These are phyloP conservation scores for Nomada ferruginata DNA, from an alignment of 2,888 invertebrate species.

Conservation along the genomic window DNA sequence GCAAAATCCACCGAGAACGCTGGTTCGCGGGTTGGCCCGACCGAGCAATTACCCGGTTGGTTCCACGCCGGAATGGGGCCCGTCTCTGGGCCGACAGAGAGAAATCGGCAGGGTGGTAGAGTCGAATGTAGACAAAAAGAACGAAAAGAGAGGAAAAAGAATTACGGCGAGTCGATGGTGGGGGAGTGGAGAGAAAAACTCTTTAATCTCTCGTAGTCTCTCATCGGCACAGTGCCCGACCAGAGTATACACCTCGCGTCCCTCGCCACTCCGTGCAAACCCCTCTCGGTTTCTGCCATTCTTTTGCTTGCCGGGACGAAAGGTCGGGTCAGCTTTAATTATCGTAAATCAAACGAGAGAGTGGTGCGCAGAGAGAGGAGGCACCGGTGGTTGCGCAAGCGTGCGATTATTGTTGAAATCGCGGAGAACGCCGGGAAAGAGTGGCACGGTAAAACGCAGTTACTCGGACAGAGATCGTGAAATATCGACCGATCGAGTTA, in stretches of 20 bases:
- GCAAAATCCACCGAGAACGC: slow-evolving; percentile 56
- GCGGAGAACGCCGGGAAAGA: slow-evolving; percentile 61
- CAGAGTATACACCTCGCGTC: slow-evolving; percentile 15
- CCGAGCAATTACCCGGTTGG: slow-evolving; percentile 75
- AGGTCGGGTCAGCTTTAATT: slow-evolving; percentile 82
- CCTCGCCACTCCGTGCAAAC: not conserved
- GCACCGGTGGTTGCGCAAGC: slow-evolving; percentile 64
- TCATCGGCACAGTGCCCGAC: slow-evolving; percentile 54
- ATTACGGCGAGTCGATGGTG: not conserved
- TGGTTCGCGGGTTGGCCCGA: slow-evolving; percentile 54
- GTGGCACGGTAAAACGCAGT: slow-evolving; percentile 15
- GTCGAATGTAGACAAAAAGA: slow-evolving; percentile 19
- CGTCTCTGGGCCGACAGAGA: slow-evolving; percentile 35
- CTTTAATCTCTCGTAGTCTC: slow-evolving; percentile 66
- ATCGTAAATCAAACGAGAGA: slow-evolving; percentile 81
- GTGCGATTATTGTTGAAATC: slow-evolving; percentile 76
- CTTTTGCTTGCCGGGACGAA: slow-evolving; percentile 72
- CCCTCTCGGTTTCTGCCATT: slow-evolving; percentile 40
- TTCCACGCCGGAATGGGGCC: slow-evolving; percentile 60
- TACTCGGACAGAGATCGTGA: slow-evolving; percentile 56
- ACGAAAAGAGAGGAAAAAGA: not conserved
- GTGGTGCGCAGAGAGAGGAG: slow-evolving; percentile 60
- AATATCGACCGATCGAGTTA: slow-evolving; percentile 67
- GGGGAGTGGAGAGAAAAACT: slow-evolving; percentile 45
- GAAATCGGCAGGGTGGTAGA: not conserved